These are phyloP conservation scores for Euwallacea fornicatus DNA, from an alignment of 1,140 invertebrate species.

Conservation along the genomic window DNA sequence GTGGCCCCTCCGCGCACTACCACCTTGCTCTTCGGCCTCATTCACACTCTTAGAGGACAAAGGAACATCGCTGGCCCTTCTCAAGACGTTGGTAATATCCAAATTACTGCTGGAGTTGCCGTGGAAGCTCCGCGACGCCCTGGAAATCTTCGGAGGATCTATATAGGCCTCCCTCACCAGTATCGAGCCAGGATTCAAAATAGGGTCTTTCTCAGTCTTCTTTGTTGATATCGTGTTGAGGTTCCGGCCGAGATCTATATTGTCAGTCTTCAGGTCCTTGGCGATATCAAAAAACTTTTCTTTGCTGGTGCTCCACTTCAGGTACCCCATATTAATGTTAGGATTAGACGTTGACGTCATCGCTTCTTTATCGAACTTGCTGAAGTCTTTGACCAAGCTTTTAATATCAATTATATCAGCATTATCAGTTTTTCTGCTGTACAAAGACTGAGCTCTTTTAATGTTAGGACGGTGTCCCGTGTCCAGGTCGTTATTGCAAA, in stretches of 20 bases:
- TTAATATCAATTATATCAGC: conserved; percentile 36
- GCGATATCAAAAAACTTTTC: conserved; percentile 48
- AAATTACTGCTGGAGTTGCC: conserved; percentile 48
- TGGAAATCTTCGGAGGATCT: conserved; percentile 54
- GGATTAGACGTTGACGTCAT: conserved; percentile 37
- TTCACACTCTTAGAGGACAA: conserved; percentile 2
- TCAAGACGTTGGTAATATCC: conserved; percentile 37
- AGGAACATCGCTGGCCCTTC: conserved; percentile 50
- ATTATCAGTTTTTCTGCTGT: conserved; percentile 32
- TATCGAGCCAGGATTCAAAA: conserved; percentile 50
- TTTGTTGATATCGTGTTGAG: conserved; percentile 36
- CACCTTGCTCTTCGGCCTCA: neutral
- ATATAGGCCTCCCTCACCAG: conserved; percentile 57
- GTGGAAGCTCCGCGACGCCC: conserved; percentile 56
- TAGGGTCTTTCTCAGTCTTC: conserved; percentile 37
- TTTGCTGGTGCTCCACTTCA: conserved; percentile 49
- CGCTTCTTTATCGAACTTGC: conserved; percentile 40
- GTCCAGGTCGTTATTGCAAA: conserved; percentile 40
- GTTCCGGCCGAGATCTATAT: conserved; percentile 40
- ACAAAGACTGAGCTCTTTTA: conserved; percentile 35
- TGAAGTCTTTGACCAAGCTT: conserved; percentile 40
- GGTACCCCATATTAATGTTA: conserved; percentile 29
- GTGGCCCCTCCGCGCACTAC: neutral
- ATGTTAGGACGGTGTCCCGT: conserved; percentile 34
- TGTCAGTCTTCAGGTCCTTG: conserved; percentile 37